Evolutionary conservation across 2,888 invertebrate species (phyloP).

Genomic region (Poecilobothrus nobilitatus): DNA sequence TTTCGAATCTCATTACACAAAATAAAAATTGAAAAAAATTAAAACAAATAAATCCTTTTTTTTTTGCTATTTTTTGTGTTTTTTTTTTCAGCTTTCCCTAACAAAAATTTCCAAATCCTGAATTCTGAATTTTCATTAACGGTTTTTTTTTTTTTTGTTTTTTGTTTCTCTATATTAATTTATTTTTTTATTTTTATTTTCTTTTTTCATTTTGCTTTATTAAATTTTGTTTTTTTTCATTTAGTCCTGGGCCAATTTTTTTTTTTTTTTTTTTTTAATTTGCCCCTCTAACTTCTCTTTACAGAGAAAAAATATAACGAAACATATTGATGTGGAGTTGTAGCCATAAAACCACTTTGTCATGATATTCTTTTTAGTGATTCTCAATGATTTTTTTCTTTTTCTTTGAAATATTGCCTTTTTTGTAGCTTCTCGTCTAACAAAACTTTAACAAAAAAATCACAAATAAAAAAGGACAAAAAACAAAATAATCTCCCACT

Average conservation of each 20-base stretch:
- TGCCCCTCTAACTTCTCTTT: not conserved
- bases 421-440: too few species aligned
- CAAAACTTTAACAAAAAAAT: too few species aligned
- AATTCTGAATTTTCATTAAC: not conserved
- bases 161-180: not conserved
- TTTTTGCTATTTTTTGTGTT: not conserved
- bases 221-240: not conserved
- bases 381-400: not conserved
- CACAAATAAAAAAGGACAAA: too few species aligned
- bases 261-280: not conserved
- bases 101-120: not conserved
- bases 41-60: not conserved
- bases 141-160: not conserved
- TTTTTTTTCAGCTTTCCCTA: too few species aligned
- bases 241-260: not conserved
- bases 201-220: too few species aligned
- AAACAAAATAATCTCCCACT: too few species aligned
- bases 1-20: not conserved
- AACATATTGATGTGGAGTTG: not conserved
- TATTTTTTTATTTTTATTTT: not conserved
- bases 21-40: not conserved
- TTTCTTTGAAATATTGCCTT: too few species aligned
- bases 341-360: not conserved
- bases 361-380: not conserved
- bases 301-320: not conserved